A percentile compares a stretch with the other conserved stretches of the same genome.
phyloP scores from a whole-genome alignment of 2,888 invertebrate genomes.

The Sussaba pulchella region DNA sequence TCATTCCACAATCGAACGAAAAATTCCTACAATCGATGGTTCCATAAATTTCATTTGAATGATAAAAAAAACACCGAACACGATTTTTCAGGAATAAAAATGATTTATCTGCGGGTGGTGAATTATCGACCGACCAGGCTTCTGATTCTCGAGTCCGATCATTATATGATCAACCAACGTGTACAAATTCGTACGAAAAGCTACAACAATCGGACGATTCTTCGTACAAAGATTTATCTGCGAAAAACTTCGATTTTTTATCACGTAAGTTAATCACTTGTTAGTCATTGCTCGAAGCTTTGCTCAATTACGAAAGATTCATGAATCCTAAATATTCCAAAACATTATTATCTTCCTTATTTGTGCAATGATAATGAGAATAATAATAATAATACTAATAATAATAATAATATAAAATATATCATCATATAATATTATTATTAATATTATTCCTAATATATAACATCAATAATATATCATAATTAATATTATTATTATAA shows the following conservation, averaged over 20 bases:
- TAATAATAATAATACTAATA: too few relatives aligned
- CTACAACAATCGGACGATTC: constrained; percentile 71
- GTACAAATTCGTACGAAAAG: constrained; percentile 71
- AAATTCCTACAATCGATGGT: neutral
- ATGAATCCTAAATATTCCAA: too few relatives aligned
- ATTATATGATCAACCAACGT: constrained; percentile 71
- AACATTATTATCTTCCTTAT: too few relatives aligned
- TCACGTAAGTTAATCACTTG: constrained; percentile 72
- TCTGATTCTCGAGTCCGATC: constrained; percentile 71
- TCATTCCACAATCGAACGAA: neutral
- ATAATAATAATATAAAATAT: too few relatives aligned
- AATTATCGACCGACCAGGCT: constrained; percentile 72
- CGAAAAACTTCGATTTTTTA: constrained; percentile 72
- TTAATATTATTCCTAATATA: too few relatives aligned
- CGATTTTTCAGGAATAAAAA: constrained; percentile 66
- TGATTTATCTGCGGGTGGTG: constrained; percentile 69
- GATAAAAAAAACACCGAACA: neutral
- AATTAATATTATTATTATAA: too few relatives aligned
- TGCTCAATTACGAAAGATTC: constrained; percentile 20
- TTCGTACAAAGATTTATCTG: constrained; percentile 71
- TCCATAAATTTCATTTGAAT: neutral
- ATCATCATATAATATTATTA: too few relatives aligned
- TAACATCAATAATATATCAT: too few relatives aligned
- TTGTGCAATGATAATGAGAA: too few relatives aligned
- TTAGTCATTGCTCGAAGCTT: neutral